These are phyloP conservation scores for Oscheius sp. DNA, from an alignment of 2,888 invertebrate species.

Conservation along the genomic window DNA sequence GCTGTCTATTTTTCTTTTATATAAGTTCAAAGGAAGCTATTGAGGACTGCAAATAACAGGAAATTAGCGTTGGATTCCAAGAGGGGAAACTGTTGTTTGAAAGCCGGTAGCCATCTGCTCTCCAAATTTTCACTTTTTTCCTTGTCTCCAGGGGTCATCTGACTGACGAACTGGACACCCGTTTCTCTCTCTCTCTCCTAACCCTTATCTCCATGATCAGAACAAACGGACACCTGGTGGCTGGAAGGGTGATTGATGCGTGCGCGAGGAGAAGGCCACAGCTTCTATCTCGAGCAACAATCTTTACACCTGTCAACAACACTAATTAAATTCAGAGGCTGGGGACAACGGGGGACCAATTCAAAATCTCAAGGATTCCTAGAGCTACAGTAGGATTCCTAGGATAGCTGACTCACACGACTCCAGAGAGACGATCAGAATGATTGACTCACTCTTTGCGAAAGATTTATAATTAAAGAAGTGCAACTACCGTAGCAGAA, in stretches of 20 bases:
- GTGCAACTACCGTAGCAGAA: too few species aligned
- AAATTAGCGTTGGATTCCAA: too few species aligned
- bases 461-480: too few species aligned
- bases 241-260: constrained; percentile 21
- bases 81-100: too few species aligned
- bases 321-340: constrained; percentile 9
- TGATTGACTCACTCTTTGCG: too few species aligned
- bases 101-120: too few species aligned
- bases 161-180: not conserved
- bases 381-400: not conserved
- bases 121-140: too few species aligned
- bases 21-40: too few species aligned
- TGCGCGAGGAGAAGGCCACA: constrained; percentile 26
- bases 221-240: constrained; percentile 27
- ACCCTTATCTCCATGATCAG: constrained; percentile 9
- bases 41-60: too few species aligned
- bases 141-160: not conserved
- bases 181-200: not conserved
- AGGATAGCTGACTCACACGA: too few species aligned
- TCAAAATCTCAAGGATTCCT: not conserved
- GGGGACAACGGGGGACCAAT: not conserved
- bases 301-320: constrained; percentile 28
- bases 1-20: too few species aligned
- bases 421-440: too few species aligned
- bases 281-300: constrained; percentile 5